A percentile compares a stretch with the other conserved stretches of the same genome.
Conservation (phyloP, 1,140 invertebrate genomes). For the Hydropsyche tenuis region DNA sequence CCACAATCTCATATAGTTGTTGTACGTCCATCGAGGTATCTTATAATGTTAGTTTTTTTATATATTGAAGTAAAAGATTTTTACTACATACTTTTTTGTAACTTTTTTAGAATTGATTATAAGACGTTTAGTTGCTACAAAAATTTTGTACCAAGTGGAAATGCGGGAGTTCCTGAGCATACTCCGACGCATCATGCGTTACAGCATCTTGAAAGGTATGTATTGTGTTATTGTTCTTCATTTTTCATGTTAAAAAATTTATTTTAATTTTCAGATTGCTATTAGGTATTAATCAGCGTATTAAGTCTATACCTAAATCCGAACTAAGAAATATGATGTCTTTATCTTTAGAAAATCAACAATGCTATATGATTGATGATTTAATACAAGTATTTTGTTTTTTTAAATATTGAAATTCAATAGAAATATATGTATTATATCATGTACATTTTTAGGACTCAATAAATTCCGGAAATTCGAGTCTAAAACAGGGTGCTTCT, state of each 20-base stretch:
- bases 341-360: constrained; percentile 47
- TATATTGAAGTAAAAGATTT: neutral
- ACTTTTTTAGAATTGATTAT: constrained; percentile 74
- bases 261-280: constrained; percentile 58
- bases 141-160: constrained; percentile 82
- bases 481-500: constrained; percentile 34
- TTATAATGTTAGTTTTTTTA: constrained; percentile 45
- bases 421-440: no score
- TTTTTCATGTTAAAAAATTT: neutral
- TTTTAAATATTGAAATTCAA: neutral
- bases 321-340: constrained; percentile 59
- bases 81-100: constrained; percentile 28
- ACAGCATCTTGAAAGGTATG: constrained; percentile 73
- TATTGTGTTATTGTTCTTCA: constrained; percentile 39
- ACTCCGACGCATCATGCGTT: constrained; percentile 71
- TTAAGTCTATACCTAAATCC: constrained; percentile 63
- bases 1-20: constrained; percentile 75
- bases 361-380: constrained; percentile 64
- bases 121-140: constrained; percentile 86
- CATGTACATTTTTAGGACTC: constrained; percentile 28
- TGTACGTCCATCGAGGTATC: constrained; percentile 84
- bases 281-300: constrained; percentile 62
- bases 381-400: constrained; percentile 59
- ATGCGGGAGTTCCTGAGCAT: constrained; percentile 77
- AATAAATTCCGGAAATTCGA: constrained; percentile 39